Percentiles rank a stretch among this genome's conserved stretches.
phyloP scores from a whole-genome alignment of 2,113 vertebrate genomes.

The Laticauda colubrina region DNA sequence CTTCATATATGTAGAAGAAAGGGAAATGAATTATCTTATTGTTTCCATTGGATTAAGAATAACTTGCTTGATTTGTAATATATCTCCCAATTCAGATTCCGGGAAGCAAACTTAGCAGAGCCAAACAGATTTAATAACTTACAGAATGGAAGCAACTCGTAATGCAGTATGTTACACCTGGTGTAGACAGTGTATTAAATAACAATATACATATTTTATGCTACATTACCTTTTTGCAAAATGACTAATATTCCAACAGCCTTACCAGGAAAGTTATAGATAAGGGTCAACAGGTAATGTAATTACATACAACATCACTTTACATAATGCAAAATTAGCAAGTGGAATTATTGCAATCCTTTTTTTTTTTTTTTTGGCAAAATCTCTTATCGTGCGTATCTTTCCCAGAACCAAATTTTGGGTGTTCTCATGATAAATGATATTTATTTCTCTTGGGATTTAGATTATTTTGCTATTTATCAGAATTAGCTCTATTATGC shows the following conservation, averaged over 20 bases:
- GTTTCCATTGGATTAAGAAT: neutral
- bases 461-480: conserved; percentile 75
- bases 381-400: conserved; percentile 68
- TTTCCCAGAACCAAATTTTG: conserved; percentile 73
- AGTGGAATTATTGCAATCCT: conserved; percentile 67
- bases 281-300: conserved; percentile 72
- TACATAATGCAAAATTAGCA: conserved; percentile 52
- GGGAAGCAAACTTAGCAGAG: conserved; percentile 37
- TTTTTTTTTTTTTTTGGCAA: conserved; percentile 29
- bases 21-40: neutral
- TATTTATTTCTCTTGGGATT: conserved; percentile 74
- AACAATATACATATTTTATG: conserved; percentile 71
- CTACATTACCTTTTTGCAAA: conserved; percentile 72
- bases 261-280: conserved; percentile 69
- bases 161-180: conserved; percentile 67
- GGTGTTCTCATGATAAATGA: conserved; percentile 69
- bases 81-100: conserved; percentile 49
- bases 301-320: conserved; percentile 60
- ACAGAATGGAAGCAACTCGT: conserved; percentile 59
- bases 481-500: conserved; percentile 68
- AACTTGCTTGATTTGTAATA: neutral
- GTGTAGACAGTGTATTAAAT: conserved; percentile 64
- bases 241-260: conserved; percentile 73
- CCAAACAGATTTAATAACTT: conserved; percentile 69
- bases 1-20: neutral